A percentile compares a stretch with the other conserved stretches of the same genome.
Evolutionary conservation across 2,888 invertebrate genomes (phyloP).

Genomic region (Chaitophorus viminalis): DNA sequence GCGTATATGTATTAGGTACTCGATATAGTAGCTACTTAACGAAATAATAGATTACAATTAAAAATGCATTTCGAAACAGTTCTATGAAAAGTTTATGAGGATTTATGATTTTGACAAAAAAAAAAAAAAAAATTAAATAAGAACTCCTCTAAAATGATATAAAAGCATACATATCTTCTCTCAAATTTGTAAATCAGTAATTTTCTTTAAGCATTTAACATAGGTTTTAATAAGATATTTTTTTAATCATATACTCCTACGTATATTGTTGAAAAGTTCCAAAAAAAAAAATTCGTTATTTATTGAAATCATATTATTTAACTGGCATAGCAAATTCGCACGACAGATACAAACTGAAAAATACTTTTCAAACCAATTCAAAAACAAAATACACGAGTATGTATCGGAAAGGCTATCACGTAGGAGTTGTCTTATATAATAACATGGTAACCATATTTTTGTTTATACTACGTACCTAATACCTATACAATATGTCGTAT

Average conservation of each 20-base stretch:
- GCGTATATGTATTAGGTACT: not conserved
- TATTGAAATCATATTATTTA: slow-evolving; percentile 23
- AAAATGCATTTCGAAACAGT: slow-evolving; percentile 25
- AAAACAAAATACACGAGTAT: not conserved
- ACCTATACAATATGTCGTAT: not conserved
- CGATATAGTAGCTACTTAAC: not conserved
- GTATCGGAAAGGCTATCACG: slow-evolving; percentile 3
- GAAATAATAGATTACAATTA: not conserved
- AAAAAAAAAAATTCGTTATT: not conserved
- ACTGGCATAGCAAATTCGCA: not conserved
- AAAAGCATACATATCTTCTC: slow-evolving; percentile 10
- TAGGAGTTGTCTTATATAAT: slow-evolving; percentile 1
- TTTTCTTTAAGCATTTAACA: not conserved
- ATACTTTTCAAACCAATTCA: not conserved
- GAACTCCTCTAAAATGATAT: slow-evolving; percentile 16
- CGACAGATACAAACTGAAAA: not conserved
- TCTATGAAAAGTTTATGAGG: not conserved
- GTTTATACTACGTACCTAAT: not conserved
- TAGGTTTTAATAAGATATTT: slow-evolving; percentile 6
- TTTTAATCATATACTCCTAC: slow-evolving; percentile 3
- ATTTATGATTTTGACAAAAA: slow-evolving; percentile 1
- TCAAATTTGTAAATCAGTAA: not conserved
- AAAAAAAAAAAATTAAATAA: not conserved
- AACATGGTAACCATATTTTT: not conserved
- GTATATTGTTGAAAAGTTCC: not conserved